Percentiles rank a stretch among this genome's conserved stretches.
Conservation (phyloP, 1,140 invertebrate species). For the Drosophila sulfurigaster region DNA sequence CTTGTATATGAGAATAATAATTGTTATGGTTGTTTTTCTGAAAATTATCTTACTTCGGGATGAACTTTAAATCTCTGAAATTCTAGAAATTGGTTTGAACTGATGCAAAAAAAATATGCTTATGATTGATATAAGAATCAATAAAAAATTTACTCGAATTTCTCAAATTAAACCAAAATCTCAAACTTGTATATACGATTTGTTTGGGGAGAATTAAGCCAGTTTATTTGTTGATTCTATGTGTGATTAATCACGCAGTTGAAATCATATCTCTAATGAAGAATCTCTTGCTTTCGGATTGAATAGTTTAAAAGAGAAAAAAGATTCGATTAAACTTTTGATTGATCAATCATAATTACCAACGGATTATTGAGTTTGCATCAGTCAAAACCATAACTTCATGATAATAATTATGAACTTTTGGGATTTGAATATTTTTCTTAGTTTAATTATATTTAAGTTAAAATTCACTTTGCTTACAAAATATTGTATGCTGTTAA, state of each 20-base stretch:
- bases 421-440: constrained; percentile 6
- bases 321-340: neutral
- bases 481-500: constrained; percentile 23
- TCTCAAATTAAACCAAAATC: neutral
- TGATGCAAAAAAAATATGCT: constrained; percentile 2
- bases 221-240: neutral
- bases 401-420: constrained; percentile 14
- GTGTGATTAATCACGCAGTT: neutral
- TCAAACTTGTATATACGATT: neutral
- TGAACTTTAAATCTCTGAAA: constrained; percentile 6
- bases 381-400: constrained; percentile 11
- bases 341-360: neutral
- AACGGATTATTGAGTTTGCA: constrained; percentile 6
- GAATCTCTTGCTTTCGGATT: neutral
- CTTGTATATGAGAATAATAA: constrained; percentile 4
- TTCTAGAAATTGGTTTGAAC: neutral
- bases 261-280: neutral
- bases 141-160: neutral
- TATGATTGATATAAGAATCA: constrained; percentile 1
- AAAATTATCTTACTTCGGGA: constrained; percentile 5
- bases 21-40: constrained; percentile 5
- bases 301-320: neutral
- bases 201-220: neutral
- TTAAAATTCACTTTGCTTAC: constrained; percentile 27
- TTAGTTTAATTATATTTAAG: constrained; percentile 24